Evolutionary conservation across 2,888 invertebrate species (phyloP).

Genomic region (Sthenelais limicola): DNA sequence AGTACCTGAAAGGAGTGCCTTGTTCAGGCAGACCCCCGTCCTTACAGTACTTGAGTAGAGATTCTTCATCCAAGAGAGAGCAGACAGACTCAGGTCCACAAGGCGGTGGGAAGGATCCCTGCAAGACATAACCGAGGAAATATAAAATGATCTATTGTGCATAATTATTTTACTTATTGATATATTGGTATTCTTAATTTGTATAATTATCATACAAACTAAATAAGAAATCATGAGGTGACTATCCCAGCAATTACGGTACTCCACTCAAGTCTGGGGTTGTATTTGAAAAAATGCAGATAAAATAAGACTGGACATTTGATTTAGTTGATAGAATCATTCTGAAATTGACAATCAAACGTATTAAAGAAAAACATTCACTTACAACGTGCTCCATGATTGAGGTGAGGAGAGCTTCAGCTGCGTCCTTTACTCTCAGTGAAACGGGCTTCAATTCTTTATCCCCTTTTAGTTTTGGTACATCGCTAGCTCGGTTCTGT

Average conservation of each 20-base stretch:
- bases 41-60: slow-evolving; percentile 82
- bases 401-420: slow-evolving; percentile 91
- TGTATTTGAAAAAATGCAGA: too few relatives aligned
- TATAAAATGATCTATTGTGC: not conserved
- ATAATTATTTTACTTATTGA: not conserved
- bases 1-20: slow-evolving; percentile 70
- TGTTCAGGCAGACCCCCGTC: slow-evolving; percentile 63
- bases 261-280: too few relatives aligned
- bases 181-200: not conserved
- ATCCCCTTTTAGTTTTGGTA: slow-evolving; percentile 93
- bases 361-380: too few relatives aligned
- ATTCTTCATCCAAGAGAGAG: slow-evolving; percentile 89
- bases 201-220: not conserved
- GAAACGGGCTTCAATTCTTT: slow-evolving; percentile 97
- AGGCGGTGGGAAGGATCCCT: slow-evolving; percentile 88
- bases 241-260: too few relatives aligned
- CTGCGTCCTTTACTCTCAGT: slow-evolving; percentile 97
- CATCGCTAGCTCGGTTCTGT: slow-evolving; percentile 85
- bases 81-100: slow-evolving; percentile 88
- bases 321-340: too few relatives aligned
- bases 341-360: too few relatives aligned
- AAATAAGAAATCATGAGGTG: too few relatives aligned
- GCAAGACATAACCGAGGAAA: slow-evolving; percentile 11
- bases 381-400: slow-evolving; percentile 86
- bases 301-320: too few relatives aligned